Evolutionary conservation across 2,797 vertebrate genomes (phyloP), one percentile per base, ranked within the genome.

Genomic region (Bradypodion ventrale): DNA sequence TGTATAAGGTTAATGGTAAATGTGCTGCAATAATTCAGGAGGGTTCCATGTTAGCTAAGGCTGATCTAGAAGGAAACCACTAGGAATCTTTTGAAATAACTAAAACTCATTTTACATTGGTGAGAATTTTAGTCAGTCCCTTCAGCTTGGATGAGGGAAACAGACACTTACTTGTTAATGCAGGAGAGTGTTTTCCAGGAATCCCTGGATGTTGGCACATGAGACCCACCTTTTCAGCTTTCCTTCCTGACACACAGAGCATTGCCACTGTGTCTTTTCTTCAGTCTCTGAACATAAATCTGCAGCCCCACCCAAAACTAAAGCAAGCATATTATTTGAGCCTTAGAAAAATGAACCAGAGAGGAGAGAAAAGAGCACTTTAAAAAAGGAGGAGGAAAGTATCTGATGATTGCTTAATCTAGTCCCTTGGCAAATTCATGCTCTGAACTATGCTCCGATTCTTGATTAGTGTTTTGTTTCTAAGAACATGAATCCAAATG

Each of bases 301-400:
- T 35, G n/a, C 27, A 75, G 69, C 59, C 80, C 42, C 80, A 82
- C 70, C 80, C 80, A 75, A 73, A 72, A 13, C 9, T 35, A 37
- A 63, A 75, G 70, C 70, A 40, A 63, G 49, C 59, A 65, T 59
- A 44, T 62, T 62, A 32, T 81, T 69, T 81, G 49, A 72, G 37
- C 10, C 37, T 60, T 72, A 62, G 60, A 40, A 72, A 73, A 82
- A 32, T 82, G 68, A 44, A 63, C 37, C 19, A 13, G 21, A 59
- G 29, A 63, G 42, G n/a, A 4, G 5, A 46, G 13, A 9, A 15
- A 52, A 65, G 35, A 40, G 6, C 37, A 16, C 15, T 15, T 13
- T 49, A 62, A 63, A 21, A 52, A n/a, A 56, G 19, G 16, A 56
- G 52, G 16, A 56, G 46, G 23, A 7, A 52, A 66, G 32, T 52